Conservation (phyloP, 2,888 invertebrate species). For the Hirtodrosophila trivittata region DNA sequence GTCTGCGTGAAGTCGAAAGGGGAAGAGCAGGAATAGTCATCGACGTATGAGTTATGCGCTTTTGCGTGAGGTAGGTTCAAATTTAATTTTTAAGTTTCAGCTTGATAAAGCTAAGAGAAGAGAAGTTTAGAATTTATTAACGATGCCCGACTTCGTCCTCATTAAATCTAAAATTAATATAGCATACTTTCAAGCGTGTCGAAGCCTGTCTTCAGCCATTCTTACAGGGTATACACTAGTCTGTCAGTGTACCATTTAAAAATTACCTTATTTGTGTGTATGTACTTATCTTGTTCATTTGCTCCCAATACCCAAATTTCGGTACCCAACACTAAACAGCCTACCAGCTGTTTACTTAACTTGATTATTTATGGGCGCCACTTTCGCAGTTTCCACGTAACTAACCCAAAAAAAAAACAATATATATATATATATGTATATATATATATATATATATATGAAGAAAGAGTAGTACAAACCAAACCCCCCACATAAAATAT, state of each 20-base stretch:
- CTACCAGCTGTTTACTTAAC: conserved; percentile 33
- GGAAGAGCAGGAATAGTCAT: conserved; percentile 5
- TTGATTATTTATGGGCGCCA: conserved; percentile 37
- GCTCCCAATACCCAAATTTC: conserved; percentile 9
- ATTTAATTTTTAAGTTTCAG: not conserved
- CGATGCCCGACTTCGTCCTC: no score
- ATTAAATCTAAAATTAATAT: not conserved
- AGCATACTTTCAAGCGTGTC: conserved; percentile 27
- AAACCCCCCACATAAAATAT: not conserved
- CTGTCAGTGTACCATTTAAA: no score
- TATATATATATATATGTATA: no score
- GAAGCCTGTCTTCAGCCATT: not conserved
- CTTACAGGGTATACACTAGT: conserved; percentile 4
- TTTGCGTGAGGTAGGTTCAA: conserved; percentile 34
- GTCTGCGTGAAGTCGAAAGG: not conserved
- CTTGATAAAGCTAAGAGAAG: no score
- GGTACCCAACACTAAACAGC: conserved; percentile 11
- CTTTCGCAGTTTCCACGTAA: conserved; percentile 17
- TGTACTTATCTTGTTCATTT: not conserved
- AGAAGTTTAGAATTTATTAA: not conserved
- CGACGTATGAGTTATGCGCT: not conserved
- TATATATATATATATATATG: not conserved
- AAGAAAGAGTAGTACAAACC: not conserved
- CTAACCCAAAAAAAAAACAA: conserved; percentile 1
- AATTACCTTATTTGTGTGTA: not conserved